A percentile compares a stretch with the other conserved stretches of the same genome.
Evolutionary conservation across 2,797 vertebrate genomes (phyloP).

Genomic region (Acanthis flammea): DNA sequence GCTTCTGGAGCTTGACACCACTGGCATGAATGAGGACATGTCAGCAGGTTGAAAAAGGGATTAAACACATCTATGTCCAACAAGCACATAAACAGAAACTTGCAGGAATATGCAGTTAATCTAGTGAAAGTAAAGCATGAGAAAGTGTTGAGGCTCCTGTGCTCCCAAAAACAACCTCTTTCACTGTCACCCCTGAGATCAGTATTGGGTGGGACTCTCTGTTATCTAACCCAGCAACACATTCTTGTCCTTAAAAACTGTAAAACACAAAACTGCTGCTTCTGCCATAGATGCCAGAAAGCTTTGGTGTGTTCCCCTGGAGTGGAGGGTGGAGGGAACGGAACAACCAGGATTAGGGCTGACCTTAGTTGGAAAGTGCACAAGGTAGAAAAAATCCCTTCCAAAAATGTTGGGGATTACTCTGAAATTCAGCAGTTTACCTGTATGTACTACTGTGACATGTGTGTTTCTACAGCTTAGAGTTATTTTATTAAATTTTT

Average conservation of each 20-base stretch:
- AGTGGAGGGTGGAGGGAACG: not conserved
- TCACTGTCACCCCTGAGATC: not conserved
- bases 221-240: not conserved
- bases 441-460: not conserved
- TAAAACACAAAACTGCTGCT: not conserved
- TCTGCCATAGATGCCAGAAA: not conserved
- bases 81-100: not conserved
- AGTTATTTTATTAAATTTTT: not conserved
- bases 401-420: not conserved
- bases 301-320: not conserved
- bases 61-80: not conserved
- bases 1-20: not conserved
- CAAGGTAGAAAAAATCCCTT: not conserved
- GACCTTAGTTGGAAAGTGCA: not conserved
- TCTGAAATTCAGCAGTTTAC: not conserved
- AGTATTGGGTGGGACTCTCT: fast-evolving
- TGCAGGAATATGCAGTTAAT: not conserved
- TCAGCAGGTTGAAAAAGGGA: not conserved
- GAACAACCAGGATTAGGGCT: not conserved
- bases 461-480: not conserved
- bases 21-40: not conserved
- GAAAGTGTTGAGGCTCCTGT: not conserved
- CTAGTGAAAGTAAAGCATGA: not conserved
- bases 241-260: not conserved
- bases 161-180: not conserved